Conservation (phyloP, 2,888 invertebrate genomes). For the Scrobipalpa atriplicella region DNA sequence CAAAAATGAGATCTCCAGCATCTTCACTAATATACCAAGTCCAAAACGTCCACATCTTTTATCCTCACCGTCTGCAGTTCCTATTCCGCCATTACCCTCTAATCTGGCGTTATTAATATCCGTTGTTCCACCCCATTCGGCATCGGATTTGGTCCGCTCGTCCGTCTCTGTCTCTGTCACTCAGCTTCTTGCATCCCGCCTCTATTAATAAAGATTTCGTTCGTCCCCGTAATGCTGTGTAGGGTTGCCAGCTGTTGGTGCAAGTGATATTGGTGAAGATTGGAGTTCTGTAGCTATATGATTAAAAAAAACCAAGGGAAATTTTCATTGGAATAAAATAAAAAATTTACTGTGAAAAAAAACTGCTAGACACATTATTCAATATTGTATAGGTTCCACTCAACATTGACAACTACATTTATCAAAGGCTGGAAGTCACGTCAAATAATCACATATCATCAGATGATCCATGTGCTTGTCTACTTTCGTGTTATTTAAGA, state of each 20-base stretch:
- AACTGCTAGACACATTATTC: no score
- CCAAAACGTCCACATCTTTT: neutral
- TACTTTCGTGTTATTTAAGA: no score
- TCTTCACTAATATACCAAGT: neutral
- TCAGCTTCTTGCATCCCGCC: conserved; percentile 45
- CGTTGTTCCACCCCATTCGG: conserved; percentile 24
- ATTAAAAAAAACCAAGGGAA: no score
- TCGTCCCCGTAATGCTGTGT: conserved; percentile 50
- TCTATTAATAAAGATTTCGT: conserved; percentile 79
- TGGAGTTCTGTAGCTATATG: neutral
- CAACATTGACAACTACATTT: no score
- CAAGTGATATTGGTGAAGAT: neutral
- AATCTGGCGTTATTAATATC: conserved; percentile 24
- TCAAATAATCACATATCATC: no score
- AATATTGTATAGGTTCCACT: no score
- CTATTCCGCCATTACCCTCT: conserved; percentile 11
- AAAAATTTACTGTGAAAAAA: no score
- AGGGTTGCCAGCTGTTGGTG: neutral
- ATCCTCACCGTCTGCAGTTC: conserved; percentile 8
- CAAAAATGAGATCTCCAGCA: neutral
- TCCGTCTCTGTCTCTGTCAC: conserved; percentile 28
- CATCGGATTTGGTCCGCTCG: conserved; percentile 23
- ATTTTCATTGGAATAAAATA: no score
- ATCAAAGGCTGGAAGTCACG: no score
- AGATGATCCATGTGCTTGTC: no score